Evolutionary conservation across 1,140 invertebrate genomes (phyloP), one percentile per base, ranked within the genome.

Genomic region (Ganaspis sp.): DNA sequence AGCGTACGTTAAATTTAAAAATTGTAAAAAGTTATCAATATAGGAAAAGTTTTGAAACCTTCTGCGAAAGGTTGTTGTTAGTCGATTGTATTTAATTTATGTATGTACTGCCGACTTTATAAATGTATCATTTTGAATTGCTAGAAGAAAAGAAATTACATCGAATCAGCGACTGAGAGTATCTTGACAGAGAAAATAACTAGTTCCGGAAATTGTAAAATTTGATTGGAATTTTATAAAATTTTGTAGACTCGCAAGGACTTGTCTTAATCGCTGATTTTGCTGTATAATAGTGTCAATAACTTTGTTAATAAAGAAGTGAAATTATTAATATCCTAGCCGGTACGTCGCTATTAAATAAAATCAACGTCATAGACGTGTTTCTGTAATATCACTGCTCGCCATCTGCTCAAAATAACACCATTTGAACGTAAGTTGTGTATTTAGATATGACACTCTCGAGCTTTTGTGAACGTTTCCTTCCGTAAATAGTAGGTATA

Each of bases 381-480:
- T 64, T 64, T 29, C 23, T 64, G 23, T 64, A 64, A 64, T 64
- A 64, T 64, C 26, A 64, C 58, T 64, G 58, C 26, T 64, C 26
- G 58, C 26, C 23, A 64, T 64, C 23, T 64, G 58, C 58, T 64
- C 58, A 64, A 64, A 64, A 12, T 64, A 64, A 64, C 58, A 64
- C 58, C 58, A 64, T 64, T n/a, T 64, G 58, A 64, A 29, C 58
- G 58, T 64, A 64, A 26, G 26, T 64, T 64, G 58, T 58, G 54
- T 58, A 58, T 29, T 58, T 58, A 58, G 54, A 26, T 58, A 58
- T 26, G 11, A 64, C 23, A 64, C 58, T 64, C 54, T 64, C 58
- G 58, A 64, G 58, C 58, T 64, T 64, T 64, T 64, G 58, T 64
- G 58, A 64, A 64, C 12, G 58, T 64, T 64, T 64, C 58, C 58